A percentile compares a stretch with the other conserved stretches of the same genome.
Evolutionary conservation across 2,113 vertebrate genomes (phyloP).

Genomic region (Pterocles orientalis): DNA sequence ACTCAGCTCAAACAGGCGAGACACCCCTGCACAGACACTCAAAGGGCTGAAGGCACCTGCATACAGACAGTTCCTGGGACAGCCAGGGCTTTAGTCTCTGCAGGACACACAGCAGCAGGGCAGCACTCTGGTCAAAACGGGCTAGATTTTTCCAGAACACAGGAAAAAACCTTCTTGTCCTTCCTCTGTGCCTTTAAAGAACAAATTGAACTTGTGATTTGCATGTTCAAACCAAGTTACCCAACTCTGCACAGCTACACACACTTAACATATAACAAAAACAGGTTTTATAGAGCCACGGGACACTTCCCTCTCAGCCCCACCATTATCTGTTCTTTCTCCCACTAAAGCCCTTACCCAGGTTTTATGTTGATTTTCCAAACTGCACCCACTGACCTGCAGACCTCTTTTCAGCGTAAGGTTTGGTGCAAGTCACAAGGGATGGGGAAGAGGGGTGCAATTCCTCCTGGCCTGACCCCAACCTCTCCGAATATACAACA

Average conservation of each 20-base stretch:
- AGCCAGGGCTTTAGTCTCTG: neutral
- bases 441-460: neutral
- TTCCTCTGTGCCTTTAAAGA: neutral
- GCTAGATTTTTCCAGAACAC: neutral
- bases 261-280: neutral
- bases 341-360: neutral
- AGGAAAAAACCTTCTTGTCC: neutral
- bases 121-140: neutral
- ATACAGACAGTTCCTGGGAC: neutral
- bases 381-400: neutral
- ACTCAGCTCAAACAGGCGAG: neutral
- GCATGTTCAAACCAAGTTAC: neutral
- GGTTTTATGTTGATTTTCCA: neutral
- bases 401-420: neutral
- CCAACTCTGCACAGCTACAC: neutral
- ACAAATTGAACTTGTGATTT: neutral
- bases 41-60: neutral
- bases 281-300: rapidly evolving
- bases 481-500: neutral
- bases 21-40: rapidly evolving
- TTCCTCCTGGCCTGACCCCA: neutral
- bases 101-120: neutral
- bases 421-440: neutral
- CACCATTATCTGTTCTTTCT: neutral
- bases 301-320: neutral